Conservation (phyloP, 92 coral and sea anemone species). For the Zoanthus sociatus region DNA sequence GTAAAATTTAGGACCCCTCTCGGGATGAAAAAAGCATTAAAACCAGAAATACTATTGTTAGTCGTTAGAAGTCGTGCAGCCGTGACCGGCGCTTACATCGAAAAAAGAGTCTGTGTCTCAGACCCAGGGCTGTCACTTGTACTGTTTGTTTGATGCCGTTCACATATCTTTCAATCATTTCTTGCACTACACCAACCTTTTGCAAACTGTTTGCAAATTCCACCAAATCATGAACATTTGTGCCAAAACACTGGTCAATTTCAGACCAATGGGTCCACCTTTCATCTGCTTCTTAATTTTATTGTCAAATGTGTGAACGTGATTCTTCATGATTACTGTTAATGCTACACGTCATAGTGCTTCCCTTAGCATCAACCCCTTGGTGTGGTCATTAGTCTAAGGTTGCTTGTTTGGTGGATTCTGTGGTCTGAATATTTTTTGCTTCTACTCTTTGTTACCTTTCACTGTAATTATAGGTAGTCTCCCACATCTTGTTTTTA, state of each 20-base stretch:
- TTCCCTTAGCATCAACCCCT: constrained; percentile 34
- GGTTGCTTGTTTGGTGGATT: constrained; percentile 19
- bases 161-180: constrained; percentile 40
- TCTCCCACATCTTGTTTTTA: constrained; percentile 24
- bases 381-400: not conserved
- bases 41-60: too few relatives aligned
- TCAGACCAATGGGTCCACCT: constrained; percentile 28
- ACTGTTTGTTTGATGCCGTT: constrained; percentile 32
- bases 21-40: too few relatives aligned
- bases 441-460: constrained; percentile 19
- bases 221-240: constrained; percentile 44
- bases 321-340: constrained; percentile 45
- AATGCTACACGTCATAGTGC: not conserved
- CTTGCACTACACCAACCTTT: constrained; percentile 21
- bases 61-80: too few relatives aligned
- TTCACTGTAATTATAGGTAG: constrained; percentile 33
- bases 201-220: constrained; percentile 33
- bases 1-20: too few relatives aligned
- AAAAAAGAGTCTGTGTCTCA: too few relatives aligned
- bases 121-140: constrained; percentile 15
- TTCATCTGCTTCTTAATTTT: constrained; percentile 26
- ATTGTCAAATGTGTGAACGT: constrained; percentile 33
- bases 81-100: too few relatives aligned
- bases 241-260: constrained; percentile 41
- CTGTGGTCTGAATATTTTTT: constrained; percentile 35